A percentile compares a stretch with the other conserved stretches of the same genome.
Conservation (phyloP, 2,888 invertebrate species). For the Kryphioiulus occultus region DNA sequence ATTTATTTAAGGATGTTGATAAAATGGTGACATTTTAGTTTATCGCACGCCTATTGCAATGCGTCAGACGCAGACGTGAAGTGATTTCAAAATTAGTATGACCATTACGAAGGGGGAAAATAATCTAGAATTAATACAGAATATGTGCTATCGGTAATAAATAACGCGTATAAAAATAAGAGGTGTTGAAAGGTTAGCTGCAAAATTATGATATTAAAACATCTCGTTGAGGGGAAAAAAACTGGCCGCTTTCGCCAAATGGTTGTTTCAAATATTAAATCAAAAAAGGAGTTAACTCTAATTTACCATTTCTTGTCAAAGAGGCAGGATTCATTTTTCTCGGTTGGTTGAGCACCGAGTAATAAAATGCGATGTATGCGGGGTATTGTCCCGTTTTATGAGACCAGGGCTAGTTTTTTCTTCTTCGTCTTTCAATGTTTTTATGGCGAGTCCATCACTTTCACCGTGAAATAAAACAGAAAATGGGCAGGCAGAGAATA, state of each 20-base stretch:
- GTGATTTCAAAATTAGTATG: neutral
- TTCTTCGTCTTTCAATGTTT: constrained; percentile 42
- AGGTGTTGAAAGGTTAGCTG: constrained; percentile 3
- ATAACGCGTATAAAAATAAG: neutral
- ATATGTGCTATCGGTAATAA: neutral
- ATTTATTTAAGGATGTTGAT: constrained; percentile 18
- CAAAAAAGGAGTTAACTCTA: neutral
- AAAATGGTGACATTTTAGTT: constrained; percentile 28
- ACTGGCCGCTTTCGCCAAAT: neutral
- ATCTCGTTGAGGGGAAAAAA: neutral
- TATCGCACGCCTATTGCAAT: neutral
- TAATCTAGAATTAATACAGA: neutral
- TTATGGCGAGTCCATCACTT: constrained; percentile 49
- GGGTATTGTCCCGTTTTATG: constrained; percentile 43
- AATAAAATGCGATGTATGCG: constrained; percentile 39
- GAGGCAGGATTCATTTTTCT: constrained; percentile 8
- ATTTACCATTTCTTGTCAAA: constrained; percentile 4
- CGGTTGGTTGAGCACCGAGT: constrained; percentile 6
- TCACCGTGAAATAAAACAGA: constrained; percentile 41
- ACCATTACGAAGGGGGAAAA: neutral
- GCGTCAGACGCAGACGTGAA: neutral
- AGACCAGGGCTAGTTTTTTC: constrained; percentile 39
- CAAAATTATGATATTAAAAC: neutral
- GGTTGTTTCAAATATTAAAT: neutral
- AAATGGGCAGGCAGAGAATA: constrained; percentile 43